These are phyloP conservation scores for Xiphophorus couchianus DNA, from an alignment of 2,113 vertebrate genomes.

Conservation along the genomic window DNA sequence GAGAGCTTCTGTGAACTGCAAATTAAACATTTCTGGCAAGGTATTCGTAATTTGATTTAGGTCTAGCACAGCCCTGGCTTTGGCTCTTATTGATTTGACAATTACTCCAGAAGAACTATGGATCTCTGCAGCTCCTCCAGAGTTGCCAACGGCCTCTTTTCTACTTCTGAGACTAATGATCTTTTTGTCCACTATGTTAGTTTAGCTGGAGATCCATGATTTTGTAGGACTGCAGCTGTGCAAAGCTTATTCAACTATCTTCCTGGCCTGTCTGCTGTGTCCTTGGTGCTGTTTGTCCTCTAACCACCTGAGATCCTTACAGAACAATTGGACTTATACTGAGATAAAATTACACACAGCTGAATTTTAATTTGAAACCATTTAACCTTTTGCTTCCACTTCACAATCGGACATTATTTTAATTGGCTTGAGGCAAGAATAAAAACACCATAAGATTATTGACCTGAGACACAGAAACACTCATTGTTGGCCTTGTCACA, in stretches of 20 bases:
- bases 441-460: conserved; percentile 27
- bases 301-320: neutral
- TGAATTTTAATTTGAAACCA: no score
- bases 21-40: no score
- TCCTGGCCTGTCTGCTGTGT: neutral
- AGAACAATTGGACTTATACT: neutral
- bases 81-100: neutral
- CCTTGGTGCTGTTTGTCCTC: neutral
- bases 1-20: no score
- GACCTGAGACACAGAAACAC: conserved; percentile 25
- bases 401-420: no score
- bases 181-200: neutral
- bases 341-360: no score
- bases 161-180: no score
- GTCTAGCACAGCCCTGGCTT: no score
- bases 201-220: neutral
- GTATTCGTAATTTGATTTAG: no score
- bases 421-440: conserved; percentile 18
- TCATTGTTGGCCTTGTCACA: conserved; percentile 29
- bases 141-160: neutral
- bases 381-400: no score
- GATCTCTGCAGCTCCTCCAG: no score
- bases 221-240: neutral
- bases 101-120: neutral
- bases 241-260: neutral